Base-by-base conservation (phyloP, 2,113 vertebrate species). In the Ptilonorhynchus violaceus region DNA sequence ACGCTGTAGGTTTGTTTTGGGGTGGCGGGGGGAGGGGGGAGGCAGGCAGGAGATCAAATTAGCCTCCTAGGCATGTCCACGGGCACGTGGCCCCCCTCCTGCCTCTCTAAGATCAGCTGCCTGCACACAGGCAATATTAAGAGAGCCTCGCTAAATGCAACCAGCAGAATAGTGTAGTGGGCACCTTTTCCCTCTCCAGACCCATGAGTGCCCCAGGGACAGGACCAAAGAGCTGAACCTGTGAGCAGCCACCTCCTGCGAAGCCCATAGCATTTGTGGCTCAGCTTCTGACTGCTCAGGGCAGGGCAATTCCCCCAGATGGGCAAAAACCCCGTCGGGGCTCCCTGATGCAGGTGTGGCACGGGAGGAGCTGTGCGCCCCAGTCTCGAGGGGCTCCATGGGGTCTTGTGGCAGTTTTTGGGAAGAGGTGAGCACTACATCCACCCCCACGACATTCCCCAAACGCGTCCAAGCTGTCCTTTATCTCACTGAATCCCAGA, bases 271-370 rank as follows among this genome's bases (percentile, higher is more conserved):
- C 14, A 4, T 14, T 56, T 46, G 10, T 67, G 35, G 69, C 14
- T 33, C 2, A 0, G n/a, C 12, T 78, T 64, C 58, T 56, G 81
- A 28, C 27, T 62, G 25, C 62, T 69, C 52, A 33, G 35, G 19
- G 35, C 31, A 31, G 62, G 17, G 3, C 6, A 76, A 22, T 58
- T 72, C 16, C 14, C 10, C 16, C n/a, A 58, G 5, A 2, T 47
- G 10, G n/a, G 10, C 6, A 2, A 13, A 28, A 83, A 52, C 1
- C 0, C 1, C 13, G 2, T 4, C 0, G 2, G 21, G 8, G 5
- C 1, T 70, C 64, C 23, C 19, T 50, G 72, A 7, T 1, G 1
- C 27, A 11, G 30, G 5, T 37, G 5, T 21, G 4, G 35, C 55
- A 35, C 0, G 1, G 18, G 17, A 68, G 14, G 5, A 75, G 24